phyloP scores from a whole-genome alignment of 2,888 invertebrate genomes.

The Muscina levida region DNA sequence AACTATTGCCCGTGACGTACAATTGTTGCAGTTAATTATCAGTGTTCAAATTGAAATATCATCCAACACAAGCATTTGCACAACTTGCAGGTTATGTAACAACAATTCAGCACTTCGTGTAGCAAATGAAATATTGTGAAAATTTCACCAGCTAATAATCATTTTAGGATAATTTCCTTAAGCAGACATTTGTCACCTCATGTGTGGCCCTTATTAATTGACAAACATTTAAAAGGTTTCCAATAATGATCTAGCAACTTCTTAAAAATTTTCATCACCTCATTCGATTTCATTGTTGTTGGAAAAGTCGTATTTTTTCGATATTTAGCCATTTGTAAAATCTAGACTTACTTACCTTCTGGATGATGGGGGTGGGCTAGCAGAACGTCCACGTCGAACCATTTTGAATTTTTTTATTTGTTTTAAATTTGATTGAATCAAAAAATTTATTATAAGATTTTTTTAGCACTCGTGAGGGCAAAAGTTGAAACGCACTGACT shows the following conservation, averaged over 20 bases:
- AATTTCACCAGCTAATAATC: background rate
- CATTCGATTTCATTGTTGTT: background rate
- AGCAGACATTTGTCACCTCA: background rate
- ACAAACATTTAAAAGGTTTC: too few species aligned
- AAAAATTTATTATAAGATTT: background rate
- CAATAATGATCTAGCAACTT: slow-evolving; percentile 28
- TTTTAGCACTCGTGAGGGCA: background rate
- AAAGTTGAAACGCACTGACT: background rate
- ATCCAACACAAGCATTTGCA: background rate
- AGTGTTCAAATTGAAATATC: too few species aligned
- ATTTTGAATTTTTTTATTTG: slow-evolving; percentile 80
- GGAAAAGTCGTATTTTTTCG: too few species aligned
- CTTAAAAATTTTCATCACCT: background rate
- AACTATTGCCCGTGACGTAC: too few species aligned
- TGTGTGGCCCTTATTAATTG: background rate
- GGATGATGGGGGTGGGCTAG: slow-evolving; percentile 85
- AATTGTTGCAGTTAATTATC: too few species aligned
- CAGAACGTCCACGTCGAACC: slow-evolving; percentile 88
- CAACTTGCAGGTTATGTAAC: slow-evolving; percentile 32
- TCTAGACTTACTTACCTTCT: slow-evolving; percentile 81
- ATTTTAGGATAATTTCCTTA: too few species aligned
- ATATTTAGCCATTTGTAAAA: background rate
- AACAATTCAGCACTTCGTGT: slow-evolving; percentile 14
- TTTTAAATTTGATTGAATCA: slow-evolving; percentile 34
- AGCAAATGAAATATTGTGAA: slow-evolving; percentile 2